These are phyloP conservation scores for Acheta domesticus DNA, from an alignment of 2,888 invertebrate genomes.

Conservation along the genomic window DNA sequence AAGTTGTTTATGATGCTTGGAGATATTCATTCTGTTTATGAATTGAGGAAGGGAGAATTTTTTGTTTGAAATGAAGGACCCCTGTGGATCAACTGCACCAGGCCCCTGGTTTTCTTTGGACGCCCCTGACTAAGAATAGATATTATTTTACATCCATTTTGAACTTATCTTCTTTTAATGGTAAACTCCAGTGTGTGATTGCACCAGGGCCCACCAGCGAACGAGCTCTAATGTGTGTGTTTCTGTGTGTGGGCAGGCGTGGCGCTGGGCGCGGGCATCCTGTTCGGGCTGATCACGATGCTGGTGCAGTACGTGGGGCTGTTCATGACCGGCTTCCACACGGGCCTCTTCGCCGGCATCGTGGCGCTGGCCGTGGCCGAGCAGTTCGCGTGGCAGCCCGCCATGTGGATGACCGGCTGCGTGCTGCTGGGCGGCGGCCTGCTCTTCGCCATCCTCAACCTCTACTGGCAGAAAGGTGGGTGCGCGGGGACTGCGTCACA, in stretches of 20 bases:
- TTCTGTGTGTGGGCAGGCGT: conserved; percentile 53
- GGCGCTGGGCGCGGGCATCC: conserved; percentile 67
- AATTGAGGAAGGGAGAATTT: too few relatives aligned
- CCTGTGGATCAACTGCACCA: too few relatives aligned
- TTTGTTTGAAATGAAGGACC: too few relatives aligned
- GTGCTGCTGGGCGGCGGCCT: conserved; percentile 65
- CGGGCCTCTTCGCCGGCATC: conserved; percentile 63
- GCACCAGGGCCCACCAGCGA: too few relatives aligned
- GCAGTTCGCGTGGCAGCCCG: conserved; percentile 56
- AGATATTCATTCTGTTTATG: too few relatives aligned
- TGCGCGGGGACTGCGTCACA: background rate
- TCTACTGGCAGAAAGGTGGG: conserved; percentile 71
- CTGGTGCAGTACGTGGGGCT: conserved; percentile 77
- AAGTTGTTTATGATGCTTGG: too few relatives aligned
- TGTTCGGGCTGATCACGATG: conserved; percentile 77
- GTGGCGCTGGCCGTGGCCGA: conserved; percentile 59
- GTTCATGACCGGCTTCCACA: conserved; percentile 76
- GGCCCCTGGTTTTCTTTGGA: too few relatives aligned
- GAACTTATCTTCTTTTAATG: too few relatives aligned
- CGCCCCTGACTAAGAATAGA: too few relatives aligned
- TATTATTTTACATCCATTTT: too few relatives aligned
- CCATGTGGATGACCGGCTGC: conserved; percentile 69
- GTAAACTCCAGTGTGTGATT: too few relatives aligned
- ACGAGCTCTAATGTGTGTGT: too few relatives aligned
- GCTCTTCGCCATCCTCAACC: conserved; percentile 65